Percentiles rank a stretch among this genome's conserved stretches.
phyloP scores from a whole-genome alignment of 2,113 vertebrate genomes.

The Pygoscelis antarcticus region DNA sequence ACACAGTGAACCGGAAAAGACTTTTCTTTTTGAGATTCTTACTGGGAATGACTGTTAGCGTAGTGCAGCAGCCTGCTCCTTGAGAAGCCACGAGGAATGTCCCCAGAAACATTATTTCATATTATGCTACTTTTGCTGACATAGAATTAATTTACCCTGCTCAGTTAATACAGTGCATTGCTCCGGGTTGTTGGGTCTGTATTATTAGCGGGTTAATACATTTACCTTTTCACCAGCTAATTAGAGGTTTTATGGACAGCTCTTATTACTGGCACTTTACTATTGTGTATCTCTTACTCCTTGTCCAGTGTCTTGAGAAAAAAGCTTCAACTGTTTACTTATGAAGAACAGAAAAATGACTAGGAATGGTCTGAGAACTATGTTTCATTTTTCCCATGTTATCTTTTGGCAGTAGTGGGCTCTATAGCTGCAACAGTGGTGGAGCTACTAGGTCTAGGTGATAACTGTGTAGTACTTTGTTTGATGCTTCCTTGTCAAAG shows the following conservation, averaged over 20 bases:
- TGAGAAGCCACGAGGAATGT: neutral
- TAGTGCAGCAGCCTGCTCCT: neutral
- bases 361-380: neutral
- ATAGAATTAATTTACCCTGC: neutral
- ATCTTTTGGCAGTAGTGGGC: neutral
- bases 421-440: neutral
- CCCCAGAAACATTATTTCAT: neutral
- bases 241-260: neutral
- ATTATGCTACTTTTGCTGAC: neutral
- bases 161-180: neutral
- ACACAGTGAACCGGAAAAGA: neutral
- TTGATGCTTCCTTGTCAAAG: neutral
- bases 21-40: neutral
- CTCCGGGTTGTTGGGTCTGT: neutral
- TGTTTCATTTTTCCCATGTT: too few species aligned
- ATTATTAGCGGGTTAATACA: neutral
- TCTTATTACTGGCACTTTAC: neutral
- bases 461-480: neutral
- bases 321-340: neutral
- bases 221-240: neutral
- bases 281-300: accelerated
- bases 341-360: neutral
- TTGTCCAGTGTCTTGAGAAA: neutral
- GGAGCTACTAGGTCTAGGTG: neutral
- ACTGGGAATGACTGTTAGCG: neutral